These are phyloP conservation scores for Phylloscopus whistleri DNA, from an alignment of 2,113 vertebrate genomes.

Conservation along the genomic window DNA sequence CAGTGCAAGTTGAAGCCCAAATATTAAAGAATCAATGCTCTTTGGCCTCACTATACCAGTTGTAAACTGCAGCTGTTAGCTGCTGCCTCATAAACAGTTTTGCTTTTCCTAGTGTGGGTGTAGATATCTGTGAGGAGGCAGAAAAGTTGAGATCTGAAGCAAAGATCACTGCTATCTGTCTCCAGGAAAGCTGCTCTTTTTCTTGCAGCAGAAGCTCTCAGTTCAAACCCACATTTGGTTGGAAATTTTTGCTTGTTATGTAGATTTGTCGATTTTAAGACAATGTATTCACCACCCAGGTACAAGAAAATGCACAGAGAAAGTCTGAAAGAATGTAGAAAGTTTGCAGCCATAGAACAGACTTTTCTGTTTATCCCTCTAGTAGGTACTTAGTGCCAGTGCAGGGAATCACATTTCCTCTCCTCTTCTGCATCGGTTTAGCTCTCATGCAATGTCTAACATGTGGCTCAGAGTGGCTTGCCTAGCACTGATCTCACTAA, in stretches of 20 bases:
- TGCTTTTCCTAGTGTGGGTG: background rate
- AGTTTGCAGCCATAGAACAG: background rate
- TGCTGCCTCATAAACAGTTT: background rate
- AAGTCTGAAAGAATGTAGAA: background rate
- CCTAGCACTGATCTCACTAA: background rate
- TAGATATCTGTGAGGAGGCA: background rate
- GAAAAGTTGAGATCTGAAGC: background rate
- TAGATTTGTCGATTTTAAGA: background rate
- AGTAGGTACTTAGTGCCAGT: background rate
- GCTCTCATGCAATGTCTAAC: background rate
- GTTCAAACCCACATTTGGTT: background rate
- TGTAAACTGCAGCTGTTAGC: background rate
- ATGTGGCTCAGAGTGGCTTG: background rate
- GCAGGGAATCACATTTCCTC: background rate
- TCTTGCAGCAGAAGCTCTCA: background rate
- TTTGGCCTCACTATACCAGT: background rate
- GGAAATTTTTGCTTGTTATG: background rate
- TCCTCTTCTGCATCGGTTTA: background rate
- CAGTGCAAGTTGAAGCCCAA: background rate
- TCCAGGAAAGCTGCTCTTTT: background rate
- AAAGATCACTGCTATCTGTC: background rate
- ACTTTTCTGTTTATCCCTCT: background rate
- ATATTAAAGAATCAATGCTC: background rate
- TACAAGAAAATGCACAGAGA: background rate
- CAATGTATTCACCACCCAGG: rapidly evolving